Conservation (phyloP, 2,888 invertebrate genomes). For the Gari tellinella region DNA sequence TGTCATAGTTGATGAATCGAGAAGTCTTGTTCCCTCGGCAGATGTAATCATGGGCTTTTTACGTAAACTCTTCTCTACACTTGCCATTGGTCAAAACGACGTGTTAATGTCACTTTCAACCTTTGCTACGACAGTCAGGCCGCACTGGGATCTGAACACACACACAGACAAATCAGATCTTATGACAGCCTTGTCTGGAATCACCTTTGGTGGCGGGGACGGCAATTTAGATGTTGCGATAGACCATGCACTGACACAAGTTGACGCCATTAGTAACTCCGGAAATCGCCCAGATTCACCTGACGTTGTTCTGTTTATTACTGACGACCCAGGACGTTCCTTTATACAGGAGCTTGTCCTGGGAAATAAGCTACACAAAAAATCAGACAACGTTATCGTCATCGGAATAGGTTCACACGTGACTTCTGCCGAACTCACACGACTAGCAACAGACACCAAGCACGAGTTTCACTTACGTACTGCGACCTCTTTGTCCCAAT, state of each 20-base stretch:
- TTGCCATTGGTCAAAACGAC: constrained; percentile 3
- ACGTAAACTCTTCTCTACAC: background rate
- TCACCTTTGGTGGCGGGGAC: constrained; percentile 9
- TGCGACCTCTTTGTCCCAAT: background rate
- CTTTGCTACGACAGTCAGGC: background rate
- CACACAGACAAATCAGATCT: constrained; percentile 2
- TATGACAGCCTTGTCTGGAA: background rate
- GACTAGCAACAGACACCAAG: constrained; percentile 10
- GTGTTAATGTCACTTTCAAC: constrained; percentile 29
- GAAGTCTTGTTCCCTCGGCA: background rate
- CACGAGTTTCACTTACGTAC: constrained; percentile 11
- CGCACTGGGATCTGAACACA: constrained; percentile 10
- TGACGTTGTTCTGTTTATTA: constrained; percentile 17
- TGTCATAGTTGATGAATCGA: constrained; percentile 26
- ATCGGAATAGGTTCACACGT: constrained; percentile 8
- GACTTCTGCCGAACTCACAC: background rate
- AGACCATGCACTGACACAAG: constrained; percentile 4
- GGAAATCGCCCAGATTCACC: constrained; percentile 15
- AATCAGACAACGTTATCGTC: constrained; percentile 7
- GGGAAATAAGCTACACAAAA: background rate
- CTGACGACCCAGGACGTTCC: constrained; percentile 5
- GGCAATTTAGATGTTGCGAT: constrained; percentile 10
- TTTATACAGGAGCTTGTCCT: background rate
- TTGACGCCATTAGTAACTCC: background rate
- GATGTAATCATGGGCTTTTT: constrained; percentile 9